Evolutionary conservation across 2,888 invertebrate genomes (phyloP).

Genomic region (Acronicta psi): DNA sequence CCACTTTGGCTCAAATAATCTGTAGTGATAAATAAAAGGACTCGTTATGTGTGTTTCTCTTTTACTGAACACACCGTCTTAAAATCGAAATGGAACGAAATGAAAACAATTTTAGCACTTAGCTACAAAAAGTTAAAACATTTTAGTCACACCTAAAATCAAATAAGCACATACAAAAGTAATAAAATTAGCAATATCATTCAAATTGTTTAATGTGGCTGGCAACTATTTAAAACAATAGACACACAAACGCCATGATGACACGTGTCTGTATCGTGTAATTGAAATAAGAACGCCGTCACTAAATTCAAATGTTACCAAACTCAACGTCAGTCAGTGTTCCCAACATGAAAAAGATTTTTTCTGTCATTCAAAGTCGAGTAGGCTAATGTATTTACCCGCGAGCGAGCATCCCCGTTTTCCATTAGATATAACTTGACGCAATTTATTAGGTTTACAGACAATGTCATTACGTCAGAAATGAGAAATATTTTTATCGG

Average conservation of each 20-base stretch:
- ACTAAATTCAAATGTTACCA: constrained; percentile 33
- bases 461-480: constrained; percentile 35
- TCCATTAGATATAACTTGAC: constrained; percentile 40
- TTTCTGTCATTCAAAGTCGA: constrained; percentile 34
- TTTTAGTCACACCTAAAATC: neutral
- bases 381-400: constrained; percentile 46
- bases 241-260: neutral
- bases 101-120: too few relatives aligned
- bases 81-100: too few relatives aligned
- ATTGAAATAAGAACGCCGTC: constrained; percentile 10
- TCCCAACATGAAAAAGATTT: constrained; percentile 26
- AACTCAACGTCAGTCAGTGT: constrained; percentile 14
- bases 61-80: too few relatives aligned
- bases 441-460: constrained; percentile 42
- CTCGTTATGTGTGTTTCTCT: too few relatives aligned
- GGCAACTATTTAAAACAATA: constrained; percentile 2
- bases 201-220: too few relatives aligned
- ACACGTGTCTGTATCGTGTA: constrained; percentile 1
- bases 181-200: neutral
- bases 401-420: constrained; percentile 28
- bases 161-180: neutral
- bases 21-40: too few relatives aligned
- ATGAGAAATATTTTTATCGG: constrained; percentile 19
- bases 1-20: too few relatives aligned
- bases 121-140: too few relatives aligned